Conservation (phyloP, 1,140 invertebrate genomes). For the Drosophila ogumai region DNA sequence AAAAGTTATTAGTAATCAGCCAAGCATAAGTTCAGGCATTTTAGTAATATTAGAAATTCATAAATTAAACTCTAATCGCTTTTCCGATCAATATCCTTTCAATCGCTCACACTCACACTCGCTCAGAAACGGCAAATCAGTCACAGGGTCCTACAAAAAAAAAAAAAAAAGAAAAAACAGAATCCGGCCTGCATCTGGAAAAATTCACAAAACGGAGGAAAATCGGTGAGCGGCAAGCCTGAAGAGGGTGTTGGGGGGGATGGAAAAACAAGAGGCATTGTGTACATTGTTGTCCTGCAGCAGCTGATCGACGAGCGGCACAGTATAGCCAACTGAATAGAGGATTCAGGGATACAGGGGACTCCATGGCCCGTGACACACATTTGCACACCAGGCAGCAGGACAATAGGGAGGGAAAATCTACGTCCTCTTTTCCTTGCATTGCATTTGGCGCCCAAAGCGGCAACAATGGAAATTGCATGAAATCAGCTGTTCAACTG, state of each 20-base stretch:
- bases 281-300: constrained; percentile 61
- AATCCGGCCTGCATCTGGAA: constrained; percentile 47
- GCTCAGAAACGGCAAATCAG: constrained; percentile 16
- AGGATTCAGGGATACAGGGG: constrained; percentile 7
- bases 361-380: constrained; percentile 70
- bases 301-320: constrained; percentile 66
- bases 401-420: constrained; percentile 51
- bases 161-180: background rate
- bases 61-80: constrained; percentile 30
- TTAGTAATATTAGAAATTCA: constrained; percentile 4
- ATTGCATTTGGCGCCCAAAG: constrained; percentile 68
- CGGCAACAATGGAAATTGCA: constrained; percentile 70
- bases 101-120: constrained; percentile 12
- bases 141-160: constrained; percentile 13
- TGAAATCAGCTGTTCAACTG: constrained; percentile 61
- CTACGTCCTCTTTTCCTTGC: constrained; percentile 31
- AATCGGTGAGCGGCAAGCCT: constrained; percentile 21
- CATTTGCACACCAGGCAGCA: constrained; percentile 48
- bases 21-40: background rate
- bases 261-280: constrained; percentile 44
- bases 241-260: constrained; percentile 25
- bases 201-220: constrained; percentile 43
- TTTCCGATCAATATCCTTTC: constrained; percentile 33
- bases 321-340: constrained; percentile 48
- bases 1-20: background rate